These are phyloP conservation scores for Elysia chlorotica DNA, from an alignment of 1,140 invertebrate genomes.

Conservation along the genomic window DNA sequence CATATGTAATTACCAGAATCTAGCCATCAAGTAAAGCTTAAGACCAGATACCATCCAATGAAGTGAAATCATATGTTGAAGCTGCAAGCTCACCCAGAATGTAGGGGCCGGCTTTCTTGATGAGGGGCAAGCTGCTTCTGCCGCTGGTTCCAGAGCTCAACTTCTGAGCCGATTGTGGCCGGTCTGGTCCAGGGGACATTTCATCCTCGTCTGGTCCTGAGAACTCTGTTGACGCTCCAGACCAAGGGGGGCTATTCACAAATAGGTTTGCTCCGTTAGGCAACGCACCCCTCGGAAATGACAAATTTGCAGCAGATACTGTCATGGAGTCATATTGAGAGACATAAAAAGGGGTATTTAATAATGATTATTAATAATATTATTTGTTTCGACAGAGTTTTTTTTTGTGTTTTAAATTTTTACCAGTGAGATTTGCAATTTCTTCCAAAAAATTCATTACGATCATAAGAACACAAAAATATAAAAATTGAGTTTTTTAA, in stretches of 20 bases:
- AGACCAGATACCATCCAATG: neutral
- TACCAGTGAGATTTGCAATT: neutral
- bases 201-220: neutral
- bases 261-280: too few relatives aligned
- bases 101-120: conserved; percentile 73
- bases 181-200: neutral
- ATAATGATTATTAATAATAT: too few relatives aligned
- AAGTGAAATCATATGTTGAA: neutral
- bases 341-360: too few relatives aligned
- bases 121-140: conserved; percentile 24
- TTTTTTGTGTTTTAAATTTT: too few relatives aligned
- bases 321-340: too few relatives aligned
- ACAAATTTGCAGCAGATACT: too few relatives aligned
- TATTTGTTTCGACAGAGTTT: too few relatives aligned
- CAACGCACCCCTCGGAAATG: too few relatives aligned
- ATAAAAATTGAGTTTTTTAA: neutral
- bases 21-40: neutral
- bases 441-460: neutral
- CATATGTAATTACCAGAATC: neutral
- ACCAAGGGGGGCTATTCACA: conserved; percentile 6
- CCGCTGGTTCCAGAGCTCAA: neutral
- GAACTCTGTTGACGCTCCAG: conserved; percentile 17
- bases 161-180: neutral
- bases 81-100: conserved; percentile 64
- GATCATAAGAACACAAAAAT: neutral